phyloP scores from a whole-genome alignment of 1,140 invertebrate genomes.

The Polypedilum vanderplanki region DNA sequence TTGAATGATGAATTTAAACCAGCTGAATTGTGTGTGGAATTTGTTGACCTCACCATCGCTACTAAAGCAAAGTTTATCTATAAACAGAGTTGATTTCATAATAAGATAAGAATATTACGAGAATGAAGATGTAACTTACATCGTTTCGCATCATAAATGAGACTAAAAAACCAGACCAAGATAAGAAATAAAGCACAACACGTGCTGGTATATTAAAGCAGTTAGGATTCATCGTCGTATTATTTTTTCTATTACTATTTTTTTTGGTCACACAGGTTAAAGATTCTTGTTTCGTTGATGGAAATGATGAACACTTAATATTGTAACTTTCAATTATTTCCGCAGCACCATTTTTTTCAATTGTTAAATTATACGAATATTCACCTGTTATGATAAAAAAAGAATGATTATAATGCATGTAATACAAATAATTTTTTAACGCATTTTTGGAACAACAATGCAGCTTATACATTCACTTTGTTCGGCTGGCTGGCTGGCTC shows the following conservation, averaged over 20 bases:
- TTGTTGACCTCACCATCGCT: constrained; percentile 51
- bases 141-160: constrained; percentile 72
- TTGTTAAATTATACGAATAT: not conserved
- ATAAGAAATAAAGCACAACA: constrained; percentile 60
- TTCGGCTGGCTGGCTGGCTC: too few species aligned
- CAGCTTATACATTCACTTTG: too few species aligned
- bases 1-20: not conserved
- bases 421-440: too few species aligned
- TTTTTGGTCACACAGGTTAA: too few species aligned
- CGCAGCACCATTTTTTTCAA: constrained; percentile 16
- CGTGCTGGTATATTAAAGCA: constrained; percentile 53
- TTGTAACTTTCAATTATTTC: not conserved
- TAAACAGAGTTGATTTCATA: not conserved
- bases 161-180: constrained; percentile 63
- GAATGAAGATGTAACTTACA: constrained; percentile 19
- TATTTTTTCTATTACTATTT: not conserved
- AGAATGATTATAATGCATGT: not conserved
- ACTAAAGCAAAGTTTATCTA: constrained; percentile 61
- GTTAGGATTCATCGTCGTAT: constrained; percentile 29
- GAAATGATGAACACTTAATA: not conserved
- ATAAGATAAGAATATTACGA: not conserved
- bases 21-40: constrained; percentile 24
- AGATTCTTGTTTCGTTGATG: not conserved
- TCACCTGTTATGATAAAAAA: not conserved
- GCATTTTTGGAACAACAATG: too few species aligned